Base-by-base conservation (phyloP, 2,888 invertebrate species). In the Serripes groenlandicus region DNA sequence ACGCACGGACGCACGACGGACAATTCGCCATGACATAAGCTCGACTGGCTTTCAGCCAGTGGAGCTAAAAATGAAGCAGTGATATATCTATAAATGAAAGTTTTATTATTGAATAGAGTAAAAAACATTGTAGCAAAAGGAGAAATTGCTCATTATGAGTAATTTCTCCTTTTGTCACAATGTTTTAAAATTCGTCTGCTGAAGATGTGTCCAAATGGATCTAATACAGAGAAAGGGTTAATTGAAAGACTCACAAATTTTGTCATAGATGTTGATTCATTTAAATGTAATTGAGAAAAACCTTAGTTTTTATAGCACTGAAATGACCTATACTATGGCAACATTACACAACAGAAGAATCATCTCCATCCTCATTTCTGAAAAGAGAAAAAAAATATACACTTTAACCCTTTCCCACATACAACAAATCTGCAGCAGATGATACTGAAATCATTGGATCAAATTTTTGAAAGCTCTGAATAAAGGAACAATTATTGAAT, bases 351-450 rank as follows among this genome's bases (percentile, higher is more conserved):
- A 82, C 75, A 32, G 77, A 78, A 35, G 78, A 71, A 26, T 82
- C 82, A 42, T 82, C 82, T 21, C 78, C 81, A 15, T 81, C 82
- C 28, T 82, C 82, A 58, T 42, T 75, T 35, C 77, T 78, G 74
- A 28, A 70, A 70, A 64, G 32, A 42, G 23, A 72, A 0, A 74
- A 11, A n/a, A 32, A 1, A 54, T 71, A 5, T 1, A n/a, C 2
- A 28, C 30, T 4, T 35, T 0, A 28, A 15, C 1, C 5, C 60
- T 7, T 28, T 23, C 4, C 23, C n/a, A n/a, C 18, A 23, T n/a
- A 23, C 52, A 21, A 21, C 3, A 21, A 52, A 52, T 21, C 18
- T 52, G 18, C 23, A 3, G 3, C 52, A 52, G 4, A n/a, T 4
- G 18, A 3, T 15, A 21, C 4, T n/a, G 52, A 52, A 21, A 21